Base-by-base conservation (phyloP, 2,888 invertebrate species). In the Pammene fasciana region DNA sequence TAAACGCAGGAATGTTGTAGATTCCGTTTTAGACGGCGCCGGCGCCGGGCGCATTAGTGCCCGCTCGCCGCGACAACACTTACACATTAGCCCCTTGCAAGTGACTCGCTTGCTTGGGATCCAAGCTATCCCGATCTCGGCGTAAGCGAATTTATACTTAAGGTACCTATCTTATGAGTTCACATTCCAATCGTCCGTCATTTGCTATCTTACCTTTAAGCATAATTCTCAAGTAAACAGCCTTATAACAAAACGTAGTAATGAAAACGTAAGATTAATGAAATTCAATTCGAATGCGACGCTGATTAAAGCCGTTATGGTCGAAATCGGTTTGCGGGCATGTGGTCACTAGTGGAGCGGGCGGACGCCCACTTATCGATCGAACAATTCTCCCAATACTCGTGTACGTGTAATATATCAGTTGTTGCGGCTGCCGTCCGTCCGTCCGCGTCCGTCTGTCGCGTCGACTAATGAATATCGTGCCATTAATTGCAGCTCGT, bases 11-110 rank as follows among this genome's bases (percentile, higher is more conserved):
- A 90, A 90, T 90, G 90, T 85, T 86, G 89, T 87, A 84, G 80
- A 86, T 85, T 84, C 83, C 83, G 88, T 86, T 83, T 85, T 83
- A 86, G 85, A 64, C 72, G 93, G 80, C 93, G 94, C 86, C 93
- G 94, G 79, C 93, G 93, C 83, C 93, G 89, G 79, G 78, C 84
- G 87, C 89, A 89, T 89, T 89, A 88, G 88, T 81, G 83, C 79
- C 77, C 83, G 80, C 83, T 77, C 76, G 72, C 73, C 75, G 78
- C 82, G 82, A 88, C 89, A 88, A 75, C 89, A 83, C 79, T 84
- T 85, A 80, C 88, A 86, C 89, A 88, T 89, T 89, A 89, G 86
- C 82, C 80, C 81, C 79, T 72, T 86, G 88, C 72, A 86, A 82
- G 74, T 83, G 64, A 82, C 80, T 64, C 83, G 82, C 70, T 78